phyloP scores from a whole-genome alignment of 2,888 invertebrate genomes.

The Cantharis flavilabris region DNA sequence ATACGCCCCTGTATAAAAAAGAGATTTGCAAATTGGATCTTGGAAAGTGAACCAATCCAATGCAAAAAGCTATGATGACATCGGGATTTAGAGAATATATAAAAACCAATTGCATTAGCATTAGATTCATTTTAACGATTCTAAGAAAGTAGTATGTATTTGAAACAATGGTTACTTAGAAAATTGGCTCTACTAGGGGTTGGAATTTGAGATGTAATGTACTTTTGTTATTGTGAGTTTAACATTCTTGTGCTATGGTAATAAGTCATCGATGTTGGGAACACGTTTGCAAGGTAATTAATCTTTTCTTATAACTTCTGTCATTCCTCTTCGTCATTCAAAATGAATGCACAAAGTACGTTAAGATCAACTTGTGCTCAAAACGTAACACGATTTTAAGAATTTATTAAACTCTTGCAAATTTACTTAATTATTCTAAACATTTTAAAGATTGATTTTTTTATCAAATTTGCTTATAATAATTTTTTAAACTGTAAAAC shows the following conservation, averaged over 20 bases:
- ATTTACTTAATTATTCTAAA: neutral
- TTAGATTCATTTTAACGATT: constrained; percentile 45
- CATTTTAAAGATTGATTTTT: neutral
- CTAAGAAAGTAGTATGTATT: constrained; percentile 41
- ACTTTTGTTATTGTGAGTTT: constrained; percentile 39
- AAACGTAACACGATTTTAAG: neutral
- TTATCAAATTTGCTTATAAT: neutral
- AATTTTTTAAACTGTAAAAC: neutral
- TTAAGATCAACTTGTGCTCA: constrained; percentile 10
- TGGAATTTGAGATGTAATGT: constrained; percentile 35
- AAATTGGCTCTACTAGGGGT: constrained; percentile 42
- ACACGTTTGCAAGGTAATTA: constrained; percentile 50
- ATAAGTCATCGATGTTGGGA: constrained; percentile 52
- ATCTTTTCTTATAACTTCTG: constrained; percentile 47
- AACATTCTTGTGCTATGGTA: constrained; percentile 46
- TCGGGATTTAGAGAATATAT: constrained; percentile 47
- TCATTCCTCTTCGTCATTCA: constrained; percentile 24
- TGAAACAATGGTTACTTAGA: constrained; percentile 50
- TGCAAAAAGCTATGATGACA: constrained; percentile 43
- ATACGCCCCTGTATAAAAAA: constrained; percentile 31
- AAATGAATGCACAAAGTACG: constrained; percentile 22
- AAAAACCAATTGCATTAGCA: constrained; percentile 52
- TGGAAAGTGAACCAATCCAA: constrained; percentile 33
- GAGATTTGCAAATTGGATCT: constrained; percentile 38
- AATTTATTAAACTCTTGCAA: neutral